Evolutionary conservation across 2,888 invertebrate species (phyloP).

Genomic region (Digitonthophagus gazella): DNA sequence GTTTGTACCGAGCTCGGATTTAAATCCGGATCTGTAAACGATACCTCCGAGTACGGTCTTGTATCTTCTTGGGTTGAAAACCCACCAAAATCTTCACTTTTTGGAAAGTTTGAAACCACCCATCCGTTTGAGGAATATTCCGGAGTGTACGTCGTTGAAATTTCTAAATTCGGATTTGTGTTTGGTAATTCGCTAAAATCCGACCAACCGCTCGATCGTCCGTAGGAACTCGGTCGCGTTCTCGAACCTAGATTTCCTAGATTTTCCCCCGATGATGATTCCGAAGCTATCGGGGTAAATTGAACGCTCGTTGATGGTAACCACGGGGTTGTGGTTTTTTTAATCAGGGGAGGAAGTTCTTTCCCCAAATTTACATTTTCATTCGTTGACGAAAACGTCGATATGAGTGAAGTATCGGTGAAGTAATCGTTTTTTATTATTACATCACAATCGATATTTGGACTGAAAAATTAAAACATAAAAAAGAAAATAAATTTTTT

Average conservation of each 20-base stretch:
- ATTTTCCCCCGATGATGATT: background rate
- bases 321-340: constrained; percentile 39
- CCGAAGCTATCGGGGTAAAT: constrained; percentile 23
- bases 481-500: constrained; percentile 5
- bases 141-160: constrained; percentile 37
- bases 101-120: constrained; percentile 34
- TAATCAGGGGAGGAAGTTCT: constrained; percentile 34
- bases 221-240: constrained; percentile 53
- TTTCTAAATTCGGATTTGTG: constrained; percentile 34
- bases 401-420: constrained; percentile 40
- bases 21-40: constrained; percentile 12
- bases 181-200: constrained; percentile 27
- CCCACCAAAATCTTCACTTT: background rate
- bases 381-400: constrained; percentile 46
- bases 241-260: constrained; percentile 41
- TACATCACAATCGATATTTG: constrained; percentile 53
- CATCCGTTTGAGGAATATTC: constrained; percentile 45
- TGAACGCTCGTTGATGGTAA: constrained; percentile 32
- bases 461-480: constrained; percentile 43
- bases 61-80: background rate
- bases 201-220: constrained; percentile 55
- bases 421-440: constrained; percentile 18
- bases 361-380: constrained; percentile 40
- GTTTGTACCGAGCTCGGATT: constrained; percentile 38
- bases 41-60: constrained; percentile 17